phyloP scores from a whole-genome alignment of 1,140 invertebrate genomes.

The Trialeurodes vaporariorum region DNA sequence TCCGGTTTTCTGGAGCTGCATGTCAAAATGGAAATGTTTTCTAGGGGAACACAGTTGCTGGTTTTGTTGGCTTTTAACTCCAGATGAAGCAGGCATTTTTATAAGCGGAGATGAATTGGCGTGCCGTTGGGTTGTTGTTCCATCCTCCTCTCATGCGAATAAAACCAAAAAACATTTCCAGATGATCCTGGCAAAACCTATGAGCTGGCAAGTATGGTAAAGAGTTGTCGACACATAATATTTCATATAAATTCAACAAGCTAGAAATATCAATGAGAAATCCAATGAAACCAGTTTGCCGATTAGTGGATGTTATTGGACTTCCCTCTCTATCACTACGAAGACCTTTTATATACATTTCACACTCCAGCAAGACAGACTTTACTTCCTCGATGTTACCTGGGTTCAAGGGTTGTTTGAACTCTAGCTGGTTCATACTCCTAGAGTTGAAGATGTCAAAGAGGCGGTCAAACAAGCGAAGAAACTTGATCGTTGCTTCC shows the following conservation, averaged over 20 bases:
- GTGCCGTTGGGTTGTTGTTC: constrained; percentile 4
- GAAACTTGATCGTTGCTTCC: constrained; percentile 1
- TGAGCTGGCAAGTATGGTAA: neutral
- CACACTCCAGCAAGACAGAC: neutral
- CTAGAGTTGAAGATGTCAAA: neutral
- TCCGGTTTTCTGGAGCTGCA: neutral
- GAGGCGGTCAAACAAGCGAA: neutral
- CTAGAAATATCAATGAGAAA: constrained; percentile 24
- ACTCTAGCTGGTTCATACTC: neutral
- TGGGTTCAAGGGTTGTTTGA: neutral
- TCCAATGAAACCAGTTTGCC: constrained; percentile 13
- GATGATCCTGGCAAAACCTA: constrained; percentile 3
- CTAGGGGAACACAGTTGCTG: neutral
- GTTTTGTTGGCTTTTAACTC: neutral
- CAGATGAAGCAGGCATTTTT: neutral
- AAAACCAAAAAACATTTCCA: constrained; percentile 6
- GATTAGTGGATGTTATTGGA: neutral
- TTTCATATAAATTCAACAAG: constrained; percentile 19
- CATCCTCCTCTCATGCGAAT: neutral
- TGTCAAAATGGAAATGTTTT: neutral
- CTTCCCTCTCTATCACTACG: neutral
- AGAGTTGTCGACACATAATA: constrained; percentile 11
- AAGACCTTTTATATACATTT: neutral
- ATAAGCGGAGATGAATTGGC: too few relatives aligned
- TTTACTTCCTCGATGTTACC: neutral